Evolutionary conservation across 2,888 invertebrate genomes (phyloP), one percentile per base, ranked within the genome.

Genomic region (Rotaria magnacalcarata): DNA sequence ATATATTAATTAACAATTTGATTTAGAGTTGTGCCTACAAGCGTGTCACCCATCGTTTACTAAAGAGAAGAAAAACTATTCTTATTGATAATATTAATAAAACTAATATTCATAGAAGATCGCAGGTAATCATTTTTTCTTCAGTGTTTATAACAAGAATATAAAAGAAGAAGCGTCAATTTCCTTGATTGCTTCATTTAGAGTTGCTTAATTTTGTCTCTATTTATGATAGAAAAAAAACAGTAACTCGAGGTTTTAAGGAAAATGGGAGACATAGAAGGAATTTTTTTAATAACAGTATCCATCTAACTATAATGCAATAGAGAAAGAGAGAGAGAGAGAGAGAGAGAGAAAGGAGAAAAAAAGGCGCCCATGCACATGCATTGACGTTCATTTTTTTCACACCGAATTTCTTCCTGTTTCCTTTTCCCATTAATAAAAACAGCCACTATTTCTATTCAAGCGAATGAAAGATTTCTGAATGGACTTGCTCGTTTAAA

Each of bases 351-450:
- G 54, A 21, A 7, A 54, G 6, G 27, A 8, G 2, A 67, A 8
- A 34, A 67, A 27, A 67, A 41, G 27, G 34, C 67, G 34, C 24
- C 67, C 67, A 34, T 41, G 67, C 67, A 67, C 34, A 67, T 67
- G 3, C 67, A 34, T 27, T 19, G 67, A 67, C 34, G 67, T 67
- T 67, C 67, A 67, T 67, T 67, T 67, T 58, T 67, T 67, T 67
- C 34, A 67, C 67, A 67, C 67, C 27, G 34, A 67, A 67, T 67
- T 67, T 67, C 67, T 67, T 67, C 67, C 67, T 34, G 67, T 67
- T 67, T 67, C 67, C 67, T 67, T 34, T 67, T 67, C 67, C 34
- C 19, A 67, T 67, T 67, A 67, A 67, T 67, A 67, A 34, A 67
- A 67, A 67, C 34, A 67, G 34, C 19, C 34, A 67, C 16, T 34